A percentile compares a stretch with the other conserved stretches of the same genome.
These are phyloP conservation scores for Blastobasis lacticolella DNA, from an alignment of 2,888 invertebrate genomes.

Conservation along the genomic window DNA sequence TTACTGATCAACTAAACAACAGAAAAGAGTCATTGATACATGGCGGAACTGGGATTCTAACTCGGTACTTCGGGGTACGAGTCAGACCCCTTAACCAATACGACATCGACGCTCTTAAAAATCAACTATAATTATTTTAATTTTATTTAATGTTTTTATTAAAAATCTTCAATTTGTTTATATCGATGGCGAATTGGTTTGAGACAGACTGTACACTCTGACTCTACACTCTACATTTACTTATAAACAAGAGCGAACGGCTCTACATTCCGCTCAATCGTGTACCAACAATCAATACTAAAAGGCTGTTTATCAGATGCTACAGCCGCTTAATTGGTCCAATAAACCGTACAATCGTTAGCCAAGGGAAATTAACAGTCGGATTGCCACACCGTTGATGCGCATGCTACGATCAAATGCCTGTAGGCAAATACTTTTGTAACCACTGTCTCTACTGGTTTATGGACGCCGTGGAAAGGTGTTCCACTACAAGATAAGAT, in stretches of 20 bases:
- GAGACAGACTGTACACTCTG: too few species aligned
- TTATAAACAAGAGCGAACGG: too few species aligned
- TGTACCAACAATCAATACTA: background rate
- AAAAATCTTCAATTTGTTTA: too few species aligned
- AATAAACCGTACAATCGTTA: constrained; percentile 5
- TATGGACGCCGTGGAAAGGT: too few species aligned
- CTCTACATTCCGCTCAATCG: background rate
- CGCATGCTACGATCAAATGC: background rate
- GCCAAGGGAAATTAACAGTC: constrained; percentile 3
- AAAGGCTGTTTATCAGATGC: constrained; percentile 3
- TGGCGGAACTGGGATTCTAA: too few species aligned
- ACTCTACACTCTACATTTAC: too few species aligned
- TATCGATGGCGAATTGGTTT: too few species aligned
- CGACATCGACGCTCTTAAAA: too few species aligned
- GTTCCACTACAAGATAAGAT: too few species aligned
- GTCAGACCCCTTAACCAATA: background rate
- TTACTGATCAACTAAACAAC: too few species aligned
- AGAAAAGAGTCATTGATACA: background rate
- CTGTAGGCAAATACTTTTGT: constrained; percentile 9
- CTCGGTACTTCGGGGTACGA: too few species aligned
- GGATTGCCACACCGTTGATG: constrained; percentile 4
- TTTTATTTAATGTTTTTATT: too few species aligned
- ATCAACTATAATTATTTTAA: background rate
- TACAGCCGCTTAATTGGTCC: constrained; percentile 6
- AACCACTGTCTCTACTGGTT: constrained; percentile 7